Percentiles rank a stretch among this genome's conserved stretches.
Evolutionary conservation across 2,113 vertebrate genomes (phyloP).

Genomic region (Planiliza haematocheilus): DNA sequence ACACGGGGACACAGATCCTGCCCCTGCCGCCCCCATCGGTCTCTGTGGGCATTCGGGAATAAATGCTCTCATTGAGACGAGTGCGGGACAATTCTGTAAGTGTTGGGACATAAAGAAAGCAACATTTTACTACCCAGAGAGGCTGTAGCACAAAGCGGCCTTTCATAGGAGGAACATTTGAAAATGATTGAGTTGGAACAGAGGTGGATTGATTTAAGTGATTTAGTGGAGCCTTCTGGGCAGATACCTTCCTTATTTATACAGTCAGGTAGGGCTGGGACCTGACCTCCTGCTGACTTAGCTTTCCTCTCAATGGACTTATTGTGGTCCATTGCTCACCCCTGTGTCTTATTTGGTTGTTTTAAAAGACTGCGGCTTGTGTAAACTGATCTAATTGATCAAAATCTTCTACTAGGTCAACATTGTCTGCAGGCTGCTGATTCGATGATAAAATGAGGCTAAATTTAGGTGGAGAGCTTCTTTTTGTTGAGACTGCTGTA

Average conservation of each 20-base stretch:
- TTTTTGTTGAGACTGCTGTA: neutral
- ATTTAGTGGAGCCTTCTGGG: slow-evolving; percentile 48
- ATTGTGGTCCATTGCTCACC: slow-evolving; percentile 56
- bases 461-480: slow-evolving; percentile 1
- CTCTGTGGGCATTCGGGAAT: slow-evolving; percentile 73
- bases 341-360: slow-evolving; percentile 43
- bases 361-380: slow-evolving; percentile 27
- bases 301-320: slow-evolving; percentile 61
- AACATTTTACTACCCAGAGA: slow-evolving; percentile 76
- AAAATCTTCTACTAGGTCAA: neutral
- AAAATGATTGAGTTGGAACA: slow-evolving; percentile 70
- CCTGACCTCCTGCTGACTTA: slow-evolving; percentile 43
- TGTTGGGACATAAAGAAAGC: slow-evolving; percentile 82
- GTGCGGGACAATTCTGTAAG: slow-evolving; percentile 77
- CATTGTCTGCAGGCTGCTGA: slow-evolving; percentile 9
- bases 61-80: slow-evolving; percentile 81
- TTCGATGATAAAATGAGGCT: neutral
- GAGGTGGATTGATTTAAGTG: slow-evolving; percentile 67
- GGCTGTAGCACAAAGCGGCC: slow-evolving; percentile 73
- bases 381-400: neutral
- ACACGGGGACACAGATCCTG: slow-evolving; percentile 31
- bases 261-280: slow-evolving; percentile 58
- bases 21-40: slow-evolving; percentile 52
- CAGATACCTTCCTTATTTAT: slow-evolving; percentile 66
- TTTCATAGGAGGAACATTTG: slow-evolving; percentile 70